Base-by-base conservation (phyloP, 2,797 vertebrate genomes). In the Ciconia nigra region DNA sequence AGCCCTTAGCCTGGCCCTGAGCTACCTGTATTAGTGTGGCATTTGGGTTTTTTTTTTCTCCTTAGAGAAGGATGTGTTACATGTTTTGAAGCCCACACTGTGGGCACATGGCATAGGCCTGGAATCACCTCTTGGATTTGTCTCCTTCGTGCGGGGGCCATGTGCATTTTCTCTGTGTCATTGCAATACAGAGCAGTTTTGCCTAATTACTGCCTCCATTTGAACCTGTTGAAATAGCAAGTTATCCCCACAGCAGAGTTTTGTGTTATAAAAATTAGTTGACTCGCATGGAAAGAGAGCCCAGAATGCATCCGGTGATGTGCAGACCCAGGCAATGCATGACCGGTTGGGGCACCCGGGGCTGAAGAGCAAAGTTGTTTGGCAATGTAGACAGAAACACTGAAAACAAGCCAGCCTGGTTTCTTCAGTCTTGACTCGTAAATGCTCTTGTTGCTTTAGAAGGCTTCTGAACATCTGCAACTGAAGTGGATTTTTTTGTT, bases 71-170 rank as follows among this genome's bases (percentile, higher is more conserved):
- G 21, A 18, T n/a, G 18, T 46, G 42, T 41, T 63, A 3, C 3
- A 0, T 46, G 13, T 41, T 83, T 78, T 52, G 58, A 83, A 82
- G 41, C 18, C 5, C 14, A 24, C 9, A 58, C 39, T 26, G 4
- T 24, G 42, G 9, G 9, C 4, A 0, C 6, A 7, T 33, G 44
- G 13, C 26, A 4, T 3, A 42, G 11, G 28, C 37, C 59, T 94
- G 42, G 18, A 67, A 33, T 63, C 13, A 5, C 15, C 19, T 61
- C 31, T 35, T 37, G 21, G 9, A 26, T 87, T 66, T 76, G 21
- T 61, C 41, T 15, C 7, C 24, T 54, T 35, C n/a, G 4, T 35
- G 18, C 1, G 0, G 13, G 22, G 15, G 2, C 71, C 5, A 0
- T 15, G 19, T 81, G 7, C 8, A 1, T 85, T 76, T 92, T 69